These are phyloP conservation scores for Xenopus laevis DNA, from an alignment of 2,113 vertebrate genomes.

Conservation along the genomic window DNA sequence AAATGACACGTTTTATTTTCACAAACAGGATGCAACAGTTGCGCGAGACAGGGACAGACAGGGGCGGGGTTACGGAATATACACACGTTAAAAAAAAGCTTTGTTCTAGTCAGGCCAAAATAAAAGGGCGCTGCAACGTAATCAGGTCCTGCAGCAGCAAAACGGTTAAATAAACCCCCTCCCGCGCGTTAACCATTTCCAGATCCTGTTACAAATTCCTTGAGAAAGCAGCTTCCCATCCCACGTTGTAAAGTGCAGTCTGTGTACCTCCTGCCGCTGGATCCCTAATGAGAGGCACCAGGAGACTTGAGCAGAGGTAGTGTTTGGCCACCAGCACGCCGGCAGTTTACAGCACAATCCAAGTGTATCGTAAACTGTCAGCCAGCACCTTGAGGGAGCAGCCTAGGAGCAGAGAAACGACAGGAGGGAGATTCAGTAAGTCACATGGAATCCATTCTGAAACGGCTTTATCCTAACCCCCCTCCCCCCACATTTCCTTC, in stretches of 20 bases:
- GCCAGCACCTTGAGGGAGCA: slow-evolving; percentile 84
- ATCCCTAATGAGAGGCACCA: background rate
- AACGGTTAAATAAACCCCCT: background rate
- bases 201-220: background rate
- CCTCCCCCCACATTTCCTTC: background rate
- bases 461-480: no score
- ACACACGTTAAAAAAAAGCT: slow-evolving; percentile 25
- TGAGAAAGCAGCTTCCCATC: background rate
- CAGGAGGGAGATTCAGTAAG: background rate
- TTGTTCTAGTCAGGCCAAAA: slow-evolving; percentile 4
- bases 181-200: background rate
- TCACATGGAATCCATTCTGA: background rate
- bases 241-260: background rate
- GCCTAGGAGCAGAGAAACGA: slow-evolving; percentile 60
- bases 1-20: slow-evolving; percentile 38
- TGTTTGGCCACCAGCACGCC: background rate
- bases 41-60: background rate
- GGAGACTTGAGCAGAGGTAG: slow-evolving; percentile 34
- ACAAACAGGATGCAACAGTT: slow-evolving; percentile 1
- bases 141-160: background rate
- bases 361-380: slow-evolving; percentile 82
- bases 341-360: slow-evolving; percentile 72
- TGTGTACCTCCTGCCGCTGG: no score
- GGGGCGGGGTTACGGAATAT: slow-evolving; percentile 7
- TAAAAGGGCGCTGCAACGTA: background rate